Evolutionary conservation across 1,140 invertebrate species (phyloP).

Genomic region (Muscidifurax raptorellus): DNA sequence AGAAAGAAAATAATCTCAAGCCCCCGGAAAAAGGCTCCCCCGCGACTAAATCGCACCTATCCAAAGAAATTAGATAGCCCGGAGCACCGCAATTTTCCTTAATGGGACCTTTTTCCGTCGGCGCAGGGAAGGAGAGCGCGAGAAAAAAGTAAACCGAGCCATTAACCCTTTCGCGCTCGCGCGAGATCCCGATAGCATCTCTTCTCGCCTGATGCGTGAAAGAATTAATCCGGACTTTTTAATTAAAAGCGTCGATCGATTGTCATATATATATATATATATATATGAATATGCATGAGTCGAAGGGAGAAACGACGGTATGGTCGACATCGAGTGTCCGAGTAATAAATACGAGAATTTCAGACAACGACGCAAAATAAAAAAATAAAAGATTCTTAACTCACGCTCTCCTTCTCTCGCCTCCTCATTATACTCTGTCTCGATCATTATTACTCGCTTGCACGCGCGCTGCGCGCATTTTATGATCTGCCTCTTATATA

Average conservation of each 20-base stretch:
- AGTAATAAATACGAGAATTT: background rate
- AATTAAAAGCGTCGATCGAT: conserved; percentile 33
- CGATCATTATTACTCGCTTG: conserved; percentile 29
- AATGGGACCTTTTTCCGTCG: background rate
- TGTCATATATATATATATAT: too few relatives aligned
- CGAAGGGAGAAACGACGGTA: background rate
- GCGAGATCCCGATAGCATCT: background rate
- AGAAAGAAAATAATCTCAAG: background rate
- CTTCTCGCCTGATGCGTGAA: too few relatives aligned
- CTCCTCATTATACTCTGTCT: conserved; percentile 31
- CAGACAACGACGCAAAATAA: background rate
- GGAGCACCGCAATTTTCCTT: background rate
- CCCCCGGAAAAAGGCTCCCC: background rate
- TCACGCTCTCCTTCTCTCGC: conserved; percentile 9
- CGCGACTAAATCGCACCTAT: background rate
- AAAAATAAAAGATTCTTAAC: background rate
- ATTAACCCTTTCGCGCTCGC: background rate
- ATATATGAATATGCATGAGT: background rate
- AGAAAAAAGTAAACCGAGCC: background rate
- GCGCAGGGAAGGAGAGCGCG: background rate
- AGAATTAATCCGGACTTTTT: conserved; percentile 47
- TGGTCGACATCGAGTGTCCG: background rate
- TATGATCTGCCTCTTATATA: background rate
- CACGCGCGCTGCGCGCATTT: conserved; percentile 18
- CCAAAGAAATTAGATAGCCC: background rate